Conservation (phyloP, 2,888 invertebrate genomes). For the Metalampra italica region DNA sequence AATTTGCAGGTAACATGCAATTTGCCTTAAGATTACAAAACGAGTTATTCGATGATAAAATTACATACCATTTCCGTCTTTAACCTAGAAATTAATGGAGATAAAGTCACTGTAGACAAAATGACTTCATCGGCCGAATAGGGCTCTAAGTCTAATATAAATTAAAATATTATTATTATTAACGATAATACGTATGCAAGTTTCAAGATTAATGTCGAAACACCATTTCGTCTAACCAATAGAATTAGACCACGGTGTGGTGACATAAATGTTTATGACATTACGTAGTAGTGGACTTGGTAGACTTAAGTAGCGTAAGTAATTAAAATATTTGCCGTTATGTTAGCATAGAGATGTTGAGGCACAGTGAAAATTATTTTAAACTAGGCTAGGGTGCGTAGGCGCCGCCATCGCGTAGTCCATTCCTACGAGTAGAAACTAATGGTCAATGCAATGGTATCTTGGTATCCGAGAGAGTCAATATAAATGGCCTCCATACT, state of each 20-base stretch:
- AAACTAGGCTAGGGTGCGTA: conserved; percentile 10
- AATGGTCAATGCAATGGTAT: conserved; percentile 11
- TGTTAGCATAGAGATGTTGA: not conserved
- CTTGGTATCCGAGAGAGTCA: conserved; percentile 2
- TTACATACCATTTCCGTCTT: conserved; percentile 6
- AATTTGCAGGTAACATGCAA: not conserved
- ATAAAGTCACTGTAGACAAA: conserved; percentile 7
- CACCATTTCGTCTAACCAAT: too few relatives aligned
- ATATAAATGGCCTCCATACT: conserved; percentile 8
- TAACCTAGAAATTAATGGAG: conserved; percentile 9
- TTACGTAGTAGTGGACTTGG: too few relatives aligned
- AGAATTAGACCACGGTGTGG: not conserved
- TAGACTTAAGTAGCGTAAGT: too few relatives aligned
- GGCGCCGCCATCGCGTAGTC: conserved; percentile 6
- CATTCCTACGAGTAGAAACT: conserved; percentile 10
- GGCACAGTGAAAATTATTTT: conserved; percentile 7
- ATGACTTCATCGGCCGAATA: conserved; percentile 10
- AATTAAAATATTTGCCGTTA: not conserved
- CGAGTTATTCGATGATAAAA: not conserved
- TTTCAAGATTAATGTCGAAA: not conserved
- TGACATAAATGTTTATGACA: too few relatives aligned
- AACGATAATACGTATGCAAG: not conserved
- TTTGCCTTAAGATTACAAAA: too few relatives aligned
- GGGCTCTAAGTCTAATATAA: not conserved
- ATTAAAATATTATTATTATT: not conserved